Base-by-base conservation (phyloP, 64 coral and sea anemone genomes). In the Porites australiensis region DNA sequence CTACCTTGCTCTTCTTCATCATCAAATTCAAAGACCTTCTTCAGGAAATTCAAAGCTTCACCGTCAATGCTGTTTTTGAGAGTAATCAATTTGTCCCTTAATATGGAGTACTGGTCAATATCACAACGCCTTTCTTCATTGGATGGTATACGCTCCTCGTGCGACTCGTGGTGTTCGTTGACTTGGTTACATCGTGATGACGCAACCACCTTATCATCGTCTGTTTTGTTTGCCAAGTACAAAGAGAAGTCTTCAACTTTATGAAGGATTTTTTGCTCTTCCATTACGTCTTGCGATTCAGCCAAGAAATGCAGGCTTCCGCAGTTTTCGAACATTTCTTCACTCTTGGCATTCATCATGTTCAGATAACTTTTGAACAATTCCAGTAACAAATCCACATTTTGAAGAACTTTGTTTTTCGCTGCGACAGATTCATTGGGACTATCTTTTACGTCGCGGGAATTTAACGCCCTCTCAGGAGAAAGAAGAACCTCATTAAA, bases 161-260 rank as follows among this genome's bases (percentile, higher is more conserved):
- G 22, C 22, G 74, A 79, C 5, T 77, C 78, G 9, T 58, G 50
- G 12, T 5, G 19, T 11, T 0, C 27, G 27, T 37, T 37, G 27
- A 0, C 45, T 72, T 93, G 58, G 60, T 71, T 67, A 65, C 50
- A 60, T 12, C 50, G 69, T 14, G 78, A 43, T 50, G 79, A 96
- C 20, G 88, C 92, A 79, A 86, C 83, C 23, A 70, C 92, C 60
- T 98, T 98, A 43, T 98, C 95, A 91, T 98, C 95, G 53, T 98
- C 95, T 15, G 95, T 98, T 91, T 98, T 94, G 57, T 98, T 98
- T 59, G 69, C 55, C 14, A 72, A 2, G n/a, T 89, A 72, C 45
- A 96, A 15, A 4, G 86, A 47, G 2, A 68, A 72, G 13, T 87
- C 84, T 64, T 93, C 75, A 51, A 63, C 2, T 44, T 66, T 46